Evolutionary conservation across 1,140 invertebrate species (phyloP).

Genomic region (Hetaerina americana): DNA sequence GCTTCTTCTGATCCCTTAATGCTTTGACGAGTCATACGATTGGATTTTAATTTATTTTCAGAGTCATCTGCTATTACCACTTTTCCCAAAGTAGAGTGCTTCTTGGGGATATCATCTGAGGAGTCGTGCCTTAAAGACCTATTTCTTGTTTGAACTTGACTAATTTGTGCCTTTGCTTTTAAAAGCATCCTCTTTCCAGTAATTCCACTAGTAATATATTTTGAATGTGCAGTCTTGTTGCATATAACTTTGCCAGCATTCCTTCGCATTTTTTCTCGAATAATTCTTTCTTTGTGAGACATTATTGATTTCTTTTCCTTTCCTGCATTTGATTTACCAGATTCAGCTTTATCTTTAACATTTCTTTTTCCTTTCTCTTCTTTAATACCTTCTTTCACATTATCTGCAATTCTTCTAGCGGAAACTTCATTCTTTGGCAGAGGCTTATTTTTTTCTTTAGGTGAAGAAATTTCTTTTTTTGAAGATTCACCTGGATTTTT

Average conservation of each 20-base stretch:
- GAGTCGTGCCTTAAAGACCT: constrained; percentile 10
- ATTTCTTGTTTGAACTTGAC: constrained; percentile 8
- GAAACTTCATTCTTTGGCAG: background rate
- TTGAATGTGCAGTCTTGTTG: background rate
- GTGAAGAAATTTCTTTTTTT: constrained; percentile 11
- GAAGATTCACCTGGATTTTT: constrained; percentile 12
- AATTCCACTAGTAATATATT: background rate
- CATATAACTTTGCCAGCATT: constrained; percentile 14
- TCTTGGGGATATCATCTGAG: constrained; percentile 1
- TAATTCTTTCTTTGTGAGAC: constrained; percentile 25
- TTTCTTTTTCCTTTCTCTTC: constrained; percentile 18
- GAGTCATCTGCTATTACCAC: background rate
- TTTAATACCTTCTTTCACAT: background rate
- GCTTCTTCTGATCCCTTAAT: background rate
- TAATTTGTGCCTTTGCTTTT: constrained; percentile 7
- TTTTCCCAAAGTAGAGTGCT: background rate
- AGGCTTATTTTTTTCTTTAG: constrained; percentile 15
- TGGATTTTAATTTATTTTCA: background rate
- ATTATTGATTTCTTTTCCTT: constrained; percentile 26
- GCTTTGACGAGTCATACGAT: background rate
- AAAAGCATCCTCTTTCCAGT: constrained; percentile 3
- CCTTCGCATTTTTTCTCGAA: constrained; percentile 18
- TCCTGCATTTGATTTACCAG: constrained; percentile 18
- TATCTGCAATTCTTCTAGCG: background rate
- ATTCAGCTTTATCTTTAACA: constrained; percentile 13